Percentiles rank a stretch among this genome's conserved stretches.
Evolutionary conservation across 64 coral and sea anemone genomes (phyloP).

Genomic region (Montipora cactus): DNA sequence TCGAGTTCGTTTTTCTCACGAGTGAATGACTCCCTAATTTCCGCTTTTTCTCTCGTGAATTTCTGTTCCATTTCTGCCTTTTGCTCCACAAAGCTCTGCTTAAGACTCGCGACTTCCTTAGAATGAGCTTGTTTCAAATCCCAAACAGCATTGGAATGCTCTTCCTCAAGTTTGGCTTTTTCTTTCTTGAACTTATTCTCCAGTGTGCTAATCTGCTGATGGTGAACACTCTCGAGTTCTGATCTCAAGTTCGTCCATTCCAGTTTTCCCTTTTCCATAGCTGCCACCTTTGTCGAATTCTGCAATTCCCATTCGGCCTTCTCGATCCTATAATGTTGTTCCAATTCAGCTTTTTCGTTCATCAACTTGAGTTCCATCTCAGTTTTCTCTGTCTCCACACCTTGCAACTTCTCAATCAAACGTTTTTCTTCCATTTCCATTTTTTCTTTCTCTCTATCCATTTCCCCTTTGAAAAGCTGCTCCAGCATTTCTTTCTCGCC

Average conservation of each 20-base stretch:
- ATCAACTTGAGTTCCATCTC: conserved; percentile 80
- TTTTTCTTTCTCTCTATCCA: conserved; percentile 77
- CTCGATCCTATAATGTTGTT: conserved; percentile 88
- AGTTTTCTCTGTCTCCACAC: conserved; percentile 77
- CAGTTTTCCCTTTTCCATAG: conserved; percentile 77
- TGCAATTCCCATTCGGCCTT: conserved; percentile 89
- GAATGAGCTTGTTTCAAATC: conserved; percentile 87
- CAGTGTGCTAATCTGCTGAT: conserved; percentile 59
- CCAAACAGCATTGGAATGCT: conserved; percentile 78
- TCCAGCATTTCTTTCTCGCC: conserved; percentile 91
- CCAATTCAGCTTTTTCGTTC: conserved; percentile 94
- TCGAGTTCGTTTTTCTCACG: conserved; percentile 87
- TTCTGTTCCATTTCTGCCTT: conserved; percentile 87
- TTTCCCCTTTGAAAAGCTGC: conserved; percentile 72
- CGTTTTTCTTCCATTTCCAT: conserved; percentile 66
- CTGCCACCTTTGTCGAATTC: conserved; percentile 59
- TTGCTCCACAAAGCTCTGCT: conserved; percentile 84
- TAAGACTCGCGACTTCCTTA: conserved; percentile 83
- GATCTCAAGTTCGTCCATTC: conserved; percentile 80
- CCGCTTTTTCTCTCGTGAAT: conserved; percentile 70
- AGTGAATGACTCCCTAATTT: conserved; percentile 79
- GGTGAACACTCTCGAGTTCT: conserved; percentile 81
- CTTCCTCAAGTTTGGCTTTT: conserved; percentile 69
- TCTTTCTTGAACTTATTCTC: conserved; percentile 81
- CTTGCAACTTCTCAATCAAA: conserved; percentile 68